Evolutionary conservation across 2,888 invertebrate species (phyloP).

Genomic region (Nasonia oneida): DNA sequence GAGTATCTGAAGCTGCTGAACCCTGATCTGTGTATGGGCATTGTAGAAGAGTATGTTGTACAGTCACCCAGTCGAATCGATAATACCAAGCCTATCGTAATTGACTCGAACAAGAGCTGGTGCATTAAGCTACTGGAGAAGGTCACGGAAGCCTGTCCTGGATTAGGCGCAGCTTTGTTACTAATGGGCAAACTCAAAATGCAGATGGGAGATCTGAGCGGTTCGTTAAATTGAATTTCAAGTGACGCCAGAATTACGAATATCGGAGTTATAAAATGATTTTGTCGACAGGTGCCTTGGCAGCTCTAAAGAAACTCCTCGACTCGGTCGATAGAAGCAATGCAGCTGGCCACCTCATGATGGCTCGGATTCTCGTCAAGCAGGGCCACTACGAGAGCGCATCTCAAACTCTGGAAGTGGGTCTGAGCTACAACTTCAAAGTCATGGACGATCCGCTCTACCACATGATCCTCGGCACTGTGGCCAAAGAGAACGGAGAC

Average conservation of each 20-base stretch:
- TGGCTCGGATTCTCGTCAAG: constrained; percentile 91
- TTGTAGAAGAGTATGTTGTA: constrained; percentile 88
- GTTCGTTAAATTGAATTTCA: constrained; percentile 22
- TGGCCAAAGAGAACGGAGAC: constrained; percentile 88
- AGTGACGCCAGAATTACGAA: background rate
- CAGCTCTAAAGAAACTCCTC: constrained; percentile 86
- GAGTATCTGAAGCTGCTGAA: constrained; percentile 88
- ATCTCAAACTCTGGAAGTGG: constrained; percentile 92
- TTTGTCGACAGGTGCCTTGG: constrained; percentile 82
- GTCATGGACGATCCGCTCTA: constrained; percentile 95
- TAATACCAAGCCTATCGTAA: constrained; percentile 28
- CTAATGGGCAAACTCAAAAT: constrained; percentile 90
- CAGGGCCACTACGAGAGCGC: constrained; percentile 88
- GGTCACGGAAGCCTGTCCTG: constrained; percentile 90
- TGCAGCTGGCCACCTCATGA: constrained; percentile 90
- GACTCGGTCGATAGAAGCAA: constrained; percentile 88
- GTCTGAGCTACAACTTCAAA: constrained; percentile 95
- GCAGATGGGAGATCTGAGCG: constrained; percentile 86
- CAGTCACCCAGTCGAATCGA: constrained; percentile 84
- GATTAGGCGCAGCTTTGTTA: constrained; percentile 85
- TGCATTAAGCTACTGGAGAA: constrained; percentile 86
- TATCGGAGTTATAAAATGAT: background rate
- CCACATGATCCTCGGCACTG: constrained; percentile 91
- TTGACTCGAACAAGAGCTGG: constrained; percentile 70
- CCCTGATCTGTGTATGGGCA: constrained; percentile 91